A percentile compares a stretch with the other conserved stretches of the same genome.
phyloP scores from a whole-genome alignment of 2,113 vertebrate species.

The Salminus brasiliensis region DNA sequence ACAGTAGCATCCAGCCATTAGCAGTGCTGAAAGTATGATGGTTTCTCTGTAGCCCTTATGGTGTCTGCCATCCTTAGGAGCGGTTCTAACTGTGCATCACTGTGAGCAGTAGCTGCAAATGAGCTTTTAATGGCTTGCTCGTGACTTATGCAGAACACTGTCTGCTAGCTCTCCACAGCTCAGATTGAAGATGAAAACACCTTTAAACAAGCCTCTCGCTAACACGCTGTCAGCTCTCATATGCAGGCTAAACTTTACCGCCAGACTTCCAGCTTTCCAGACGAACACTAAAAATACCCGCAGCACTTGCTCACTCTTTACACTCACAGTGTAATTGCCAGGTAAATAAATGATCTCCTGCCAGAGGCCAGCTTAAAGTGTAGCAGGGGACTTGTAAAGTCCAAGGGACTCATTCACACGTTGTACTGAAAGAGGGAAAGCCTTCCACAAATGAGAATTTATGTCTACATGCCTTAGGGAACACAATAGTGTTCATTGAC shows the following conservation, averaged over 20 bases:
- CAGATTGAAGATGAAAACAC: not conserved
- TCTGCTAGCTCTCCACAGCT: not conserved
- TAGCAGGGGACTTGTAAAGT: slow-evolving; percentile 12
- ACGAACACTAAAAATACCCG: slow-evolving; percentile 44
- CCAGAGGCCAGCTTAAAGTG: slow-evolving; percentile 41
- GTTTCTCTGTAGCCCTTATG: not conserved
- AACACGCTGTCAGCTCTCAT: slow-evolving; percentile 23
- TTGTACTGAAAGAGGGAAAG: slow-evolving; percentile 13
- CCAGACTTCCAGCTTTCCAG: slow-evolving; percentile 30
- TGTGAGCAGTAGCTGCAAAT: slow-evolving; percentile 25
- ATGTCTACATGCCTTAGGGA: slow-evolving; percentile 31
- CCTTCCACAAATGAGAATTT: slow-evolving; percentile 53
- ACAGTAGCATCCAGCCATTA: not conserved
- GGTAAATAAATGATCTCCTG: slow-evolving; percentile 47
- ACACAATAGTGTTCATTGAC: slow-evolving; percentile 29
- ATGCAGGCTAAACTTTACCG: slow-evolving; percentile 9
- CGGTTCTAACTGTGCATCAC: slow-evolving; percentile 17
- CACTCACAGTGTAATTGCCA: slow-evolving; percentile 50
- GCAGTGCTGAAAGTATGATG: not conserved
- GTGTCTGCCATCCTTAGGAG: not conserved
- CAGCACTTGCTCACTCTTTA: slow-evolving; percentile 35
- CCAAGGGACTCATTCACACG: slow-evolving; percentile 29
- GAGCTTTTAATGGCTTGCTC: slow-evolving; percentile 30
- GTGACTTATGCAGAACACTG: not conserved
- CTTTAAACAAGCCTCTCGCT: not conserved